These are phyloP conservation scores for Rhabdophis nuchalis DNA, from an alignment of 2,797 vertebrate genomes.

Conservation along the genomic window DNA sequence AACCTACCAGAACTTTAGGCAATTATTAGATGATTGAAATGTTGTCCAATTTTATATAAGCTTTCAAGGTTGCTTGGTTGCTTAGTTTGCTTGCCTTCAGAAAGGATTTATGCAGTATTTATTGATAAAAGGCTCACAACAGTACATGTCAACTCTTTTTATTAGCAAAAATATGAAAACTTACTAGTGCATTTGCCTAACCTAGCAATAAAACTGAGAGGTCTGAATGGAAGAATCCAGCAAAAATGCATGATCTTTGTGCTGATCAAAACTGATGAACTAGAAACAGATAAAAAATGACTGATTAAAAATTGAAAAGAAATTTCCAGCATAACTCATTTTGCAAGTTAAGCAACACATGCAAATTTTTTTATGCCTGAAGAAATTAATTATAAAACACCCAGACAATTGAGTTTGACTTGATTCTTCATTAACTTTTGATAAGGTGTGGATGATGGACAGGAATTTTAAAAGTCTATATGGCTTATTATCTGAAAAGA, in stretches of 20 bases:
- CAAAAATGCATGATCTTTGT: not conserved
- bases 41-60: not conserved
- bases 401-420: constrained; percentile 9
- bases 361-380: not conserved
- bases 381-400: constrained; percentile 14
- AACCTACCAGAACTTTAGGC: not conserved
- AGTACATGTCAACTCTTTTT: not conserved
- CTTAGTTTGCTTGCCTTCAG: not conserved
- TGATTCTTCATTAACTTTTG: constrained; percentile 24
- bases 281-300: constrained; percentile 11
- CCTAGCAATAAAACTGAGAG: not conserved
- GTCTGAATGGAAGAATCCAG: not conserved
- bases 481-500: not conserved
- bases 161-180: not conserved
- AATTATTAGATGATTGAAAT: not conserved
- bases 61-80: not conserved
- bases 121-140: not conserved
- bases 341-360: constrained; percentile 15
- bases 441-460: not conserved
- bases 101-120: not conserved
- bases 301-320: constrained; percentile 21
- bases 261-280: constrained; percentile 6
- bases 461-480: not conserved
- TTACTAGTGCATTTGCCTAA: not conserved
- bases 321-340: constrained; percentile 5